Evolutionary conservation across 2,113 vertebrate species (phyloP), one percentile per base, ranked within the genome.

Genomic region (Pseudorhombus dupliciocellatus): DNA sequence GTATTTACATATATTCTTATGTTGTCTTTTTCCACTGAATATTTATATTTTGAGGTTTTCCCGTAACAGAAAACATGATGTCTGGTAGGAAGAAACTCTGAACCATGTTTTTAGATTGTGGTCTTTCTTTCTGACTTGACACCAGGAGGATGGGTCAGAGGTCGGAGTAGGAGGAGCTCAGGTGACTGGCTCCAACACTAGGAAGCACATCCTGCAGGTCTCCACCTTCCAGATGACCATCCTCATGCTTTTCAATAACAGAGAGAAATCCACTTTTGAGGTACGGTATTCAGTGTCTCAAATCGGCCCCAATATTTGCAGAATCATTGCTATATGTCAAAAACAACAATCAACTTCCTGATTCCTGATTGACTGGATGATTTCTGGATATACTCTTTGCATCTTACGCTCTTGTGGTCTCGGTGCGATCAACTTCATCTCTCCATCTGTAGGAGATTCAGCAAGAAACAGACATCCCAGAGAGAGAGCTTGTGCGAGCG

Each of bases 181-280:
- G 87, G 97, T 99, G 34, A 99, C 97, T 4, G 97, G 98, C 84
- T 98, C 96, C 65, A 99, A 99, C 78, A 97, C 97, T 20, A 94
- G 98, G 90, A 99, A 99, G 90, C 98, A 99, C 93, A 99, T 99
- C 92, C 77, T 99, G 77, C 98, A 99, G 90, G 97, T 99, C 44
- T 99, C 98, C 63, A 99, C 98, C 84, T 99, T 99, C 91, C 98
- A 99, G 92, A 99, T 99, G 98, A 99, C 98, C 15, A 99, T 99
- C 93, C 94, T 99, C 81, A 99, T 99, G 97, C 96, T 99, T 52
- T 99, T 99, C 81, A 99, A 99, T 91, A 99, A 98, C 91, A 95
- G 98, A 91, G 98, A 99, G 83, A 99, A 98, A 80, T 99, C 96
- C 5, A 97, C 95, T 0, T 99, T 99, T 91, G 98, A 99, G 96